A percentile compares a stretch with the other conserved stretches of the same genome.
These are phyloP conservation scores for Eilema griseolum DNA, from an alignment of 2,888 invertebrate species.

Conservation along the genomic window DNA sequence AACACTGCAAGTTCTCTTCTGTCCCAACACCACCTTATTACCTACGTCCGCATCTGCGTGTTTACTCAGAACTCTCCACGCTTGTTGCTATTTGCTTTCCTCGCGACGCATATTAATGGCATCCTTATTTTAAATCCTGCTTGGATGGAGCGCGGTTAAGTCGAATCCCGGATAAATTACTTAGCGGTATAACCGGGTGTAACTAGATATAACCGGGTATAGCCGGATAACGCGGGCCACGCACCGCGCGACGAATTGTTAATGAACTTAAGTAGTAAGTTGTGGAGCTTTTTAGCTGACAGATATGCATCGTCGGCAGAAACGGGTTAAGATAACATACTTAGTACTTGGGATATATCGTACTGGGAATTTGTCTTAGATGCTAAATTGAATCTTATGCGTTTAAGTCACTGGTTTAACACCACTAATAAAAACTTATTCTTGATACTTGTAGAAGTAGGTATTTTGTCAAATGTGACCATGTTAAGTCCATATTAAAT, in stretches of 20 bases:
- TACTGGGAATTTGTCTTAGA: background rate
- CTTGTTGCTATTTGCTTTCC: slow-evolving; percentile 73
- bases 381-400: background rate
- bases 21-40: background rate
- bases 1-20: background rate
- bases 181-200: slow-evolving; percentile 61
- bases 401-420: background rate
- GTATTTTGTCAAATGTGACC: no score
- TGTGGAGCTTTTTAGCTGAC: slow-evolving; percentile 23
- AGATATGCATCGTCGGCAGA: slow-evolving; percentile 4
- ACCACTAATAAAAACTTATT: background rate
- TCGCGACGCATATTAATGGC: slow-evolving; percentile 76
- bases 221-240: slow-evolving; percentile 47
- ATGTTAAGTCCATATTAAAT: background rate
- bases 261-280: slow-evolving; percentile 33
- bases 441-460: no score
- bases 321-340: no score
- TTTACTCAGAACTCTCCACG: slow-evolving; percentile 38
- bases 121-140: slow-evolving; percentile 76
- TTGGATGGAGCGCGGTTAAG: slow-evolving; percentile 72
- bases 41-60: slow-evolving; percentile 37
- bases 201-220: slow-evolving; percentile 49
- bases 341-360: background rate
- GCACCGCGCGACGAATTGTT: slow-evolving; percentile 46
- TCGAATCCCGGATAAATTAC: slow-evolving; percentile 79